These are phyloP conservation scores for Poecilia velifera DNA, from an alignment of 2,797 vertebrate species.

Conservation along the genomic window DNA sequence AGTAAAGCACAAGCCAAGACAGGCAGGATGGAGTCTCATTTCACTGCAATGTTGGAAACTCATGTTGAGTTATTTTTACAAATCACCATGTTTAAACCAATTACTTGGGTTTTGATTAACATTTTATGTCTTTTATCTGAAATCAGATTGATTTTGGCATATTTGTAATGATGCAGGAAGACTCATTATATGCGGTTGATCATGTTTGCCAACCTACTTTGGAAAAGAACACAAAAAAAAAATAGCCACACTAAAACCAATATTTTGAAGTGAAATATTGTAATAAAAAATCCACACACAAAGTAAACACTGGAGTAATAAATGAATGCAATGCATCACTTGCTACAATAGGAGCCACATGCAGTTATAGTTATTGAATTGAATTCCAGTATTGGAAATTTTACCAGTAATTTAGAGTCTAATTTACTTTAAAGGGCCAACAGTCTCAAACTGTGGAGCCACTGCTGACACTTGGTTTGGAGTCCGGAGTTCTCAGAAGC, in stretches of 20 bases:
- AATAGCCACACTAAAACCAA: not conserved
- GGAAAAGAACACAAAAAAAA: not conserved
- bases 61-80: not conserved
- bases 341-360: not conserved
- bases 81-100: not conserved
- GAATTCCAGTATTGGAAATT: not conserved
- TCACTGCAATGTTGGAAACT: not conserved
- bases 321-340: not conserved
- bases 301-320: not conserved
- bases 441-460: not conserved
- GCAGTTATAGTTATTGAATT: not conserved
- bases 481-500: not conserved
- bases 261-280: not conserved
- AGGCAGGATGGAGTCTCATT: constrained; percentile 19
- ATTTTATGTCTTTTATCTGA: not conserved
- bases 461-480: not conserved
- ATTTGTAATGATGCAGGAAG: not conserved
- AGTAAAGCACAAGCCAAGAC: constrained; percentile 33
- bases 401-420: not conserved
- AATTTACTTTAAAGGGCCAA: not conserved
- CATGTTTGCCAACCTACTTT: not conserved
- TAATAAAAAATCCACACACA: not conserved
- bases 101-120: not conserved
- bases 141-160: not conserved
- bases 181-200: not conserved